Conservation (phyloP, 2,797 vertebrate species). For the Momotus momota region DNA sequence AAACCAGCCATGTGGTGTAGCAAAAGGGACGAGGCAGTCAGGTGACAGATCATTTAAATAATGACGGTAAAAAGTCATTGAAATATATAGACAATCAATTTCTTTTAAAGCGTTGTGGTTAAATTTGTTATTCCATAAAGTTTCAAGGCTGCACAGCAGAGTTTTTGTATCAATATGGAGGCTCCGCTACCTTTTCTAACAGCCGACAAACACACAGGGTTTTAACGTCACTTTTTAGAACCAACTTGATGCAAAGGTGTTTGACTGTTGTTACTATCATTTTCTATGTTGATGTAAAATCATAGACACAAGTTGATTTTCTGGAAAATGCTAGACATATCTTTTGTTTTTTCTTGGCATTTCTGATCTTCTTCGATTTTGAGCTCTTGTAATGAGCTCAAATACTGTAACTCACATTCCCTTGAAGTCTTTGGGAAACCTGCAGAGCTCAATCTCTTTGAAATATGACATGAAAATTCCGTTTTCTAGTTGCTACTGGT, state of each 20-base stretch:
- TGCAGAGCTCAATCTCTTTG: conserved; percentile 71
- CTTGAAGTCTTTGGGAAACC: conserved; percentile 72
- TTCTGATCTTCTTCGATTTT: conserved; percentile 62
- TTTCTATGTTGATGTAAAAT: conserved; percentile 53
- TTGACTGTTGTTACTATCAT: conserved; percentile 36
- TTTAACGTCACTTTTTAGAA: not conserved
- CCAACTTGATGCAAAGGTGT: not conserved
- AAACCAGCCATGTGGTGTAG: not conserved
- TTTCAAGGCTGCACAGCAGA: not conserved
- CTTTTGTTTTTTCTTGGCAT: conserved; percentile 66
- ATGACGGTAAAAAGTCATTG: not conserved
- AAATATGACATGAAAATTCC: conserved; percentile 69
- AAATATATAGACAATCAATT: not conserved
- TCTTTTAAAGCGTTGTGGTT: not conserved
- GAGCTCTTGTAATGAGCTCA: conserved; percentile 71
- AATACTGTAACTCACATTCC: conserved; percentile 42
- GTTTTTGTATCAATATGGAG: not conserved
- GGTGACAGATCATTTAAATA: not conserved
- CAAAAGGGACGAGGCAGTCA: not conserved
- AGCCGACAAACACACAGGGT: not conserved
- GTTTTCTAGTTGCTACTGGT: conserved; percentile 40
- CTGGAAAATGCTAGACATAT: conserved; percentile 38
- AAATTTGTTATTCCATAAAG: not conserved
- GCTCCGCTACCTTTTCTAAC: not conserved
- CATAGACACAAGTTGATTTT: conserved; percentile 48